These are phyloP conservation scores for Platorchestia sp. DNA, from an alignment of 1,140 invertebrate genomes.

Conservation along the genomic window DNA sequence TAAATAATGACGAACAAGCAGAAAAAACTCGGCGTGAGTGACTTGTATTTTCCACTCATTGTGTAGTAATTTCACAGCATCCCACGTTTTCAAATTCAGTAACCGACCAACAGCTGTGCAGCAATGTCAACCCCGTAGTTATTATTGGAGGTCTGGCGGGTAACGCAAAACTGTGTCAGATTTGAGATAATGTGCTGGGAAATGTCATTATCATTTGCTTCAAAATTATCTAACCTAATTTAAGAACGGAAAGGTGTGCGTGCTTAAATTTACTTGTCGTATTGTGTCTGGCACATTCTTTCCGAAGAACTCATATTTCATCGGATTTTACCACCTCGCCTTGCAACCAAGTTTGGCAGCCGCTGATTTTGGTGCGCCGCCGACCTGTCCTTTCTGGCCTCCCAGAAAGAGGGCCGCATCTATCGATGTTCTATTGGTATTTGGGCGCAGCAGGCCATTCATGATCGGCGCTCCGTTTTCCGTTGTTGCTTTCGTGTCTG, in stretches of 20 bases:
- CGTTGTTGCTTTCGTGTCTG: constrained; percentile 29
- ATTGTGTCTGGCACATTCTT: neutral
- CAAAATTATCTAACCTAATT: neutral
- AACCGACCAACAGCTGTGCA: neutral
- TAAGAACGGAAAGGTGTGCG: neutral
- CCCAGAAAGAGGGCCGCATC: neutral
- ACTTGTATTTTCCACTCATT: neutral
- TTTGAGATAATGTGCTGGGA: neutral
- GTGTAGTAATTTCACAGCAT: neutral
- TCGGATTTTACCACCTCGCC: neutral
- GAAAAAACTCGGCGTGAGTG: neutral
- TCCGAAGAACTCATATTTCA: neutral
- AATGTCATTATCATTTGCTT: neutral
- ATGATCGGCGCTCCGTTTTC: constrained; percentile 18
- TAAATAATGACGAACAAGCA: neutral
- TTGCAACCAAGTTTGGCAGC: neutral
- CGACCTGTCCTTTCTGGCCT: constrained; percentile 8
- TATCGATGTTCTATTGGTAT: constrained; percentile 43
- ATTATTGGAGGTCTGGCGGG: neutral
- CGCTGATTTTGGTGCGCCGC: neutral
- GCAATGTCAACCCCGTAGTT: neutral
- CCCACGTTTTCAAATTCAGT: neutral
- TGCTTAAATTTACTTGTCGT: neutral
- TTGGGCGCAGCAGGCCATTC: neutral
- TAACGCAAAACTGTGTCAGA: neutral